A percentile compares a stretch with the other conserved stretches of the same genome.
phyloP scores from a whole-genome alignment of 2,113 vertebrate genomes.

The Lasiurus cinereus region DNA sequence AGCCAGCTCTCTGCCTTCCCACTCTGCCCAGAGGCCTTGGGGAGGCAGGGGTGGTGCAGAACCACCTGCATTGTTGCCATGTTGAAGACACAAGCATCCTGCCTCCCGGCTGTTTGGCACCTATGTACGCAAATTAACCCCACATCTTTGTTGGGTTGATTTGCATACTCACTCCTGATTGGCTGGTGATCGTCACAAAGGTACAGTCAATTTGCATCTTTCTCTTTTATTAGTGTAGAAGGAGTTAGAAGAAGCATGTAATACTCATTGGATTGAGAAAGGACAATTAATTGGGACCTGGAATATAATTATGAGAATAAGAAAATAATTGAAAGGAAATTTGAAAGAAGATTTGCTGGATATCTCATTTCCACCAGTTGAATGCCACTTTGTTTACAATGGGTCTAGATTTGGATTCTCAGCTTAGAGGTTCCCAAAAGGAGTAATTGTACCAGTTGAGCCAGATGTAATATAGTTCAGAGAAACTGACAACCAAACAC shows the following conservation, averaged over 20 bases:
- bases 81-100: too few species aligned
- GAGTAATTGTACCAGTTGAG: not conserved
- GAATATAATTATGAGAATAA: not conserved
- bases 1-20: too few species aligned
- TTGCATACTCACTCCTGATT: too few species aligned
- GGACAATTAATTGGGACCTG: not conserved
- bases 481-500: not conserved
- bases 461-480: not conserved
- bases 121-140: too few species aligned
- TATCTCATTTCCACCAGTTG: not conserved
- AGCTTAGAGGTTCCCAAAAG: not conserved
- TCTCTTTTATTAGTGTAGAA: too few species aligned
- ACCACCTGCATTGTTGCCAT: too few species aligned
- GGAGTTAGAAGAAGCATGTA: not conserved
- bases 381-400: not conserved
- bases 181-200: too few species aligned
- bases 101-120: too few species aligned
- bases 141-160: too few species aligned
- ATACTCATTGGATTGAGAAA: not conserved
- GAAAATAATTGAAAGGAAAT: slow-evolving; percentile 33
- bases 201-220: too few species aligned
- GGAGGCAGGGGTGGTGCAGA: too few species aligned
- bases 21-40: too few species aligned
- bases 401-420: not conserved
- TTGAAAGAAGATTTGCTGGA: not conserved